Base-by-base conservation (phyloP, 2,888 invertebrate species). In the Penaeus monodon region DNA sequence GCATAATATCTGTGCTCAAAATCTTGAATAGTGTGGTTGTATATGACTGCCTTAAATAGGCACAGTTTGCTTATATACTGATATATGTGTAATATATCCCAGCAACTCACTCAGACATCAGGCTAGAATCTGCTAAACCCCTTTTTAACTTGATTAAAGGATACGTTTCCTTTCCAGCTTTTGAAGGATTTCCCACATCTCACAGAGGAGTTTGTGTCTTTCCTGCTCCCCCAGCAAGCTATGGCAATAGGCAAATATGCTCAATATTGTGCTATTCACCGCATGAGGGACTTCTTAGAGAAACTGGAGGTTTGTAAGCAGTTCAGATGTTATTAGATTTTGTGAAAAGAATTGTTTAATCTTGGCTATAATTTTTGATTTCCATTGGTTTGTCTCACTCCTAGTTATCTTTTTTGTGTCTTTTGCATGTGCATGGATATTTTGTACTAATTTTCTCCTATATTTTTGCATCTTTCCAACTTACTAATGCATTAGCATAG, bases 151-250 rank as follows among this genome's bases (percentile, higher is more conserved):
- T 68, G 68, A 44, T 44, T 44, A 44, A 44, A 44, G 44, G 44
- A 44, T 44, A 10, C 17, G 1, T 17, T 44, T 63, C n/a, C 65
- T 73, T 77, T 86, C 20, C 84, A 88, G 88, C 74, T 88, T 66
- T 81, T 88, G 81, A 84, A 86, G 64, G 88, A 83, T 33, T 86
- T 79, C 57, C 88, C 86, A 29, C 76, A 86, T 22, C 70, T 88
- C 38, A 27, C 49, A 27, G 86, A 86, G 27, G 88, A 84, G 38
- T 88, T 88, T 86, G 88, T 88, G 57, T 73, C 86, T 22, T 88
- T 88, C 65, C 78, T 88, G 33, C 74, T 83, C 27, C 88, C 88
- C 4, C 86, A 88, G 64, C 86, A 88, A 84, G 88, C 88, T 22
- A 88, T 88, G 20, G 81, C 76, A 65, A 65, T 88, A 12, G 88